Evolutionary conservation across 2,888 invertebrate species (phyloP).

Genomic region (Cryptocephalus moraei): DNA sequence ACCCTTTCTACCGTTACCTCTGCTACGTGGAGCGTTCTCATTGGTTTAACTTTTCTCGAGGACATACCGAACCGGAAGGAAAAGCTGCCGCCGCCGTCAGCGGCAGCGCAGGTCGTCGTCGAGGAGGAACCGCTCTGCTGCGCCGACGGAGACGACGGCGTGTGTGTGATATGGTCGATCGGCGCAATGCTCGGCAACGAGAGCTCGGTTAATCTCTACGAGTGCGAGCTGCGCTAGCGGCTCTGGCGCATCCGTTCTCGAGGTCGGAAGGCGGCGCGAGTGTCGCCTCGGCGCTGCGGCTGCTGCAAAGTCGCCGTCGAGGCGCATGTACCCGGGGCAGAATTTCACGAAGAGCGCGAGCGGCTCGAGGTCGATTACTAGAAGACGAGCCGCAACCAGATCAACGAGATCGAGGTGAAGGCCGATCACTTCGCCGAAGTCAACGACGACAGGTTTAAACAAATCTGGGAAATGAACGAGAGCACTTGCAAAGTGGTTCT

Average conservation of each 20-base stretch:
- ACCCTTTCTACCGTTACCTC: no score
- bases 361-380: slow-evolving; percentile 53
- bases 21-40: no score
- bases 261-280: no score
- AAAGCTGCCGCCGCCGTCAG: slow-evolving; percentile 54
- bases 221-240: no score
- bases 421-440: slow-evolving; percentile 56
- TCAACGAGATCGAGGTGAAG: slow-evolving; percentile 58
- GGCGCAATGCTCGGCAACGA: slow-evolving; percentile 60
- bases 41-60: slow-evolving; percentile 59
- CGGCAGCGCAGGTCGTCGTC: slow-evolving; percentile 63
- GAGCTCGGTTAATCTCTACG: no score
- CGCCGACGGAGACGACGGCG: no score
- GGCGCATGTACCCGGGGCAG: slow-evolving; percentile 61
- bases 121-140: no score
- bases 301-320: slow-evolving; percentile 50
- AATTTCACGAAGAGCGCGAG: slow-evolving; percentile 54
- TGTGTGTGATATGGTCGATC: no score
- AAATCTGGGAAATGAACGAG: slow-evolving; percentile 53
- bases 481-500: slow-evolving; percentile 41
- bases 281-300: slow-evolving; percentile 57
- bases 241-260: no score
- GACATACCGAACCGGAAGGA: slow-evolving; percentile 58
- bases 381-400: no score
- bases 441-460: slow-evolving; percentile 52